These are phyloP conservation scores for Sebastes vulpes DNA, from an alignment of 2,797 vertebrate species.

Conservation along the genomic window DNA sequence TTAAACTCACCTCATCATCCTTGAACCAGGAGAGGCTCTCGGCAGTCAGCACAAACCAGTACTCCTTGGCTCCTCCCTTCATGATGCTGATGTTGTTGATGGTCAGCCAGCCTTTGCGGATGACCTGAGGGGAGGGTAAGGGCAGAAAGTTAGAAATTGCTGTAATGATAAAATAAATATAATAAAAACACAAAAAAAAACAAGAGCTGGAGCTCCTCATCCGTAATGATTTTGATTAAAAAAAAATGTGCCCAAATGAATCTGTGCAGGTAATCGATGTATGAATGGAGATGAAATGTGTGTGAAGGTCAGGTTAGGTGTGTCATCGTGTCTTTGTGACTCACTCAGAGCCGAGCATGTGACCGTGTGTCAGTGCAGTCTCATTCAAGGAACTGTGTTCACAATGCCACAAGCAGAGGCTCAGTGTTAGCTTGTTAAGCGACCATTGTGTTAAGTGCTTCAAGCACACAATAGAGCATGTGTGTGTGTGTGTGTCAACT, in stretches of 20 bases:
- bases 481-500: slow-evolving; percentile 36
- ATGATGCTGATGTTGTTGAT: slow-evolving; percentile 99
- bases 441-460: slow-evolving; percentile 64
- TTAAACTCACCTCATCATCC: slow-evolving; percentile 93
- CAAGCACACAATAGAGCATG: slow-evolving; percentile 42
- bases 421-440: slow-evolving; percentile 67
- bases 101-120: slow-evolving; percentile 97
- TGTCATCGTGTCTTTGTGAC: slow-evolving; percentile 51
- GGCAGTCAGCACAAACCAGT: slow-evolving; percentile 97
- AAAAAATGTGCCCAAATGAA: not conserved
- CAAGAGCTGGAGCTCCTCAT: not conserved
- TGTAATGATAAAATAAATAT: not conserved
- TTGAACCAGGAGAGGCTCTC: slow-evolving; percentile 98
- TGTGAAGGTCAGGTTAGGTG: slow-evolving; percentile 55
- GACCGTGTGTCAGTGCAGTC: slow-evolving; percentile 54
- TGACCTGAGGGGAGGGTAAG: slow-evolving; percentile 85
- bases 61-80: slow-evolving; percentile 97
- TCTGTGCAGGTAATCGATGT: slow-evolving; percentile 30
- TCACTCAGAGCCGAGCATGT: slow-evolving; percentile 39
- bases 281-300: slow-evolving; percentile 26
- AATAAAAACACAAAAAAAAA: not conserved
- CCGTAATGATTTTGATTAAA: not conserved
- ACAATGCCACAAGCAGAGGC: slow-evolving; percentile 37
- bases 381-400: slow-evolving; percentile 61
- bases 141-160: slow-evolving; percentile 30